Evolutionary conservation across 2,113 vertebrate species (phyloP).

Genomic region (Nerophis lumbriciformis): DNA sequence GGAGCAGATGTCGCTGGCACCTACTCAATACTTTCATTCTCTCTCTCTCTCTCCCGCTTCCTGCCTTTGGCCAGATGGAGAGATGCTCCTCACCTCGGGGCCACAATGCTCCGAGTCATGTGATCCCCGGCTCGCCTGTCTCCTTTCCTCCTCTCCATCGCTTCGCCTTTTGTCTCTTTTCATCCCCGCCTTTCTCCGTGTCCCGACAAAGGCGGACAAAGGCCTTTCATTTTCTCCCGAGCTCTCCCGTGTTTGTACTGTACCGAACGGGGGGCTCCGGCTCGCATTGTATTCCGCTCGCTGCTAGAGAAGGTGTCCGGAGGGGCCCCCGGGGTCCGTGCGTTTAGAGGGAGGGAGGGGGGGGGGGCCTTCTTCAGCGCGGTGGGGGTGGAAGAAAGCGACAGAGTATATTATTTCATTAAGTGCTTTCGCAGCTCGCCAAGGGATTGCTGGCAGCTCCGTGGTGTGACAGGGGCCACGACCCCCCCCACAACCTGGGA

Average conservation of each 20-base stretch:
- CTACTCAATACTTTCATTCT: constrained; percentile 64
- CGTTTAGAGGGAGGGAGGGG: no score
- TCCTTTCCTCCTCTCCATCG: constrained; percentile 35
- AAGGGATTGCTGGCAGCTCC: constrained; percentile 81
- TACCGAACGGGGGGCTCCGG: constrained; percentile 54
- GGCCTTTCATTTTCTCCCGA: constrained; percentile 66
- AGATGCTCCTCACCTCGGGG: constrained; percentile 60
- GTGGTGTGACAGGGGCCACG: constrained; percentile 86
- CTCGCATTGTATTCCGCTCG: constrained; percentile 48
- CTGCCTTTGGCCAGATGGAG: constrained; percentile 63
- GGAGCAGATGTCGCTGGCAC: constrained; percentile 75
- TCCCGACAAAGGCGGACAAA: constrained; percentile 62
- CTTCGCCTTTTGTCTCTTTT: constrained; percentile 29
- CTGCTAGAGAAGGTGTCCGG: constrained; percentile 58
- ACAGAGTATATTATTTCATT: constrained; percentile 93
- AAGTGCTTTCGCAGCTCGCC: constrained; percentile 82
- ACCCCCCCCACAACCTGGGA: constrained; percentile 87
- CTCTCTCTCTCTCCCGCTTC: constrained; percentile 45
- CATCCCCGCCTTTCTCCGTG: constrained; percentile 45
- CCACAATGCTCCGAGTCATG: constrained; percentile 61
- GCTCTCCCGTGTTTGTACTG: constrained; percentile 63
- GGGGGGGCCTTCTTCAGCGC: constrained; percentile 40
- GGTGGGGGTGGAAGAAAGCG: constrained; percentile 34
- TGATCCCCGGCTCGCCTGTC: constrained; percentile 47
- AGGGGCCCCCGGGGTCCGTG: constrained; percentile 61